Evolutionary conservation across 2,797 vertebrate species (phyloP), one percentile per base, ranked within the genome.

Genomic region (Glossophaga mutica): DNA sequence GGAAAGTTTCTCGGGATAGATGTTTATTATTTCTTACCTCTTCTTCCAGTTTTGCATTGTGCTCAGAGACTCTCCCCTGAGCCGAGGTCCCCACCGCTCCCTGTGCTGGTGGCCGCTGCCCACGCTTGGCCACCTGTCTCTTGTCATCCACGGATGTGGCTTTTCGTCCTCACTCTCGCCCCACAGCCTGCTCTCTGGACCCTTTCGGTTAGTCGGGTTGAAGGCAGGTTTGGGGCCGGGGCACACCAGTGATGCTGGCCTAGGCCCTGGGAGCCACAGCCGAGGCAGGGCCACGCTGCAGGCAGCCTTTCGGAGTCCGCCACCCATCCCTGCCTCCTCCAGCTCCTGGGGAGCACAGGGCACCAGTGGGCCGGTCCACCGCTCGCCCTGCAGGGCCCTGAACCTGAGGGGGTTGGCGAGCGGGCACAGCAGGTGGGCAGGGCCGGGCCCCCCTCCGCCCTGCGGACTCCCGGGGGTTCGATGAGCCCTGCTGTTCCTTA

Each of bases 71-170:
- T 4, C 6, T 70, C n/a, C 46, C 32, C 37, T 2, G 29, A 62
- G 67, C 5, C 14, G 15, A 2, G 2, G 26, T 5, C 29, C 8
- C 6, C 6, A 0, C 68, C 1, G 0, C 19, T 9, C 14, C 34
- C 62, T n/a, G 9, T 16, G 37, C 5, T 0, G 5, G 9, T 11
- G 42, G 24, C 42, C 14, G 16, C 71, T 3, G 1, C 37, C 52
- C 59, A 4, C 3, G 9, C 9, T 42, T 16, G 15, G n/a, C 57
- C 8, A 2, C 44, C 34, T 76, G 37, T 71, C 32, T 14, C 44
- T 21, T 14, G 44, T 16, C 44, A 15, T 5, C 21, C 39, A 2
- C 6, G 39, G 67, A 21, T 1, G 6, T 65, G n/a, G 32, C 67
- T 26, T 32, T 21, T n/a, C 50, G 9, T 42, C 55, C 59, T 34